Evolutionary conservation across 2,797 vertebrate genomes (phyloP).

Genomic region (Falco berigora): DNA sequence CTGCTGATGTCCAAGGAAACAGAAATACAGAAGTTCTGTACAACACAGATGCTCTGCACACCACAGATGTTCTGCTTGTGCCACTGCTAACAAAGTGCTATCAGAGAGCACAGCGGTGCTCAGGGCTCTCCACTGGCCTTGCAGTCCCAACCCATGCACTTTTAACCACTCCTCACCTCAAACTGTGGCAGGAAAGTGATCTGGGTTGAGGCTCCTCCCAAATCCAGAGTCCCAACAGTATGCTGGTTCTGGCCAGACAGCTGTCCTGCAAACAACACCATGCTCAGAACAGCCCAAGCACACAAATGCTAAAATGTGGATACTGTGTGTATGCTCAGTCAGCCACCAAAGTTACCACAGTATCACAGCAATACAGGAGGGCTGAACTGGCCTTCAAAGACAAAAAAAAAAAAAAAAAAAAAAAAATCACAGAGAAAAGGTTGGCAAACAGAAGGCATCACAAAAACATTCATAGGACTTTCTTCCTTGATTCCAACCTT

Average conservation of each 20-base stretch:
- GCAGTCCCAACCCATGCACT: neutral
- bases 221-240: constrained; percentile 93
- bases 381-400: neutral
- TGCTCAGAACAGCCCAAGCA: neutral
- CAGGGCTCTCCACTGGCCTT: neutral
- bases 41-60: neutral
- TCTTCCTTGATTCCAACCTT: neutral
- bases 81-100: neutral
- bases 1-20: neutral
- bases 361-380: neutral
- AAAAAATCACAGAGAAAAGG: neutral
- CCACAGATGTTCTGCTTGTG: neutral
- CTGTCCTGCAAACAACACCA: constrained; percentile 79
- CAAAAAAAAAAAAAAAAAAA: neutral
- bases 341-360: neutral
- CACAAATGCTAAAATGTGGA: neutral
- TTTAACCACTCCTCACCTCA: constrained; percentile 77
- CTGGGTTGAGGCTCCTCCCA: constrained; percentile 97
- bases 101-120: neutral
- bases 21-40: neutral
- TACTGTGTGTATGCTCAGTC: neutral
- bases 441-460: neutral
- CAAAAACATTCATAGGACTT: neutral
- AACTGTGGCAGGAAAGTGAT: constrained; percentile 94
- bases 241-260: constrained; percentile 83